Evolutionary conservation across 2,113 vertebrate species (phyloP).

Genomic region (Camelus bactrianus): DNA sequence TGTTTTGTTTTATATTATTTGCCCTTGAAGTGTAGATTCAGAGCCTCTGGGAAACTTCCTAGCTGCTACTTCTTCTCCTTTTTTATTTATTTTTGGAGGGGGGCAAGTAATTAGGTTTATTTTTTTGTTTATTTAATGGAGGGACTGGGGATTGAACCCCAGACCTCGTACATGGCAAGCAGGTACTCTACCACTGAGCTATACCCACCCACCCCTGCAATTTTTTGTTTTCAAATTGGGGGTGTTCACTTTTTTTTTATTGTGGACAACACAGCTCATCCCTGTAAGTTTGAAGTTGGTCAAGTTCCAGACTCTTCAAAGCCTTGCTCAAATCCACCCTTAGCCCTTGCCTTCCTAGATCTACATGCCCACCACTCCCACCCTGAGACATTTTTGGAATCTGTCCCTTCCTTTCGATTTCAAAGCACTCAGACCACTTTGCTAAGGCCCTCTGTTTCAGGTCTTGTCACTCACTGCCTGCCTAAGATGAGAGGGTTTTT

Average conservation of each 20-base stretch:
- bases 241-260: background rate
- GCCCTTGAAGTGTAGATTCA: too few relatives aligned
- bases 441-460: background rate
- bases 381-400: background rate
- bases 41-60: too few relatives aligned
- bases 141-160: too few relatives aligned
- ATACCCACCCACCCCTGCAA: too few relatives aligned
- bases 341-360: background rate
- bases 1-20: too few relatives aligned
- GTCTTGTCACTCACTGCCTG: background rate
- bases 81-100: too few relatives aligned
- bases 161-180: too few relatives aligned
- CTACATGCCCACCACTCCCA: background rate
- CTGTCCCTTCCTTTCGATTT: background rate
- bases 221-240: background rate
- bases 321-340: background rate
- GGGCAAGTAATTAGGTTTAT: too few relatives aligned
- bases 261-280: background rate
- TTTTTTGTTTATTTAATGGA: too few relatives aligned
- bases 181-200: too few relatives aligned
- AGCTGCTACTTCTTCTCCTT: too few relatives aligned
- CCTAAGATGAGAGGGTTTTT: background rate
- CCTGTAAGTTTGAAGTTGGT: background rate
- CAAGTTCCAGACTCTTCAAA: conserved; percentile 39
- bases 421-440: background rate